These are phyloP conservation scores for Tenualosa thibaudeaui DNA, from an alignment of 2,797 vertebrate species.

Conservation along the genomic window DNA sequence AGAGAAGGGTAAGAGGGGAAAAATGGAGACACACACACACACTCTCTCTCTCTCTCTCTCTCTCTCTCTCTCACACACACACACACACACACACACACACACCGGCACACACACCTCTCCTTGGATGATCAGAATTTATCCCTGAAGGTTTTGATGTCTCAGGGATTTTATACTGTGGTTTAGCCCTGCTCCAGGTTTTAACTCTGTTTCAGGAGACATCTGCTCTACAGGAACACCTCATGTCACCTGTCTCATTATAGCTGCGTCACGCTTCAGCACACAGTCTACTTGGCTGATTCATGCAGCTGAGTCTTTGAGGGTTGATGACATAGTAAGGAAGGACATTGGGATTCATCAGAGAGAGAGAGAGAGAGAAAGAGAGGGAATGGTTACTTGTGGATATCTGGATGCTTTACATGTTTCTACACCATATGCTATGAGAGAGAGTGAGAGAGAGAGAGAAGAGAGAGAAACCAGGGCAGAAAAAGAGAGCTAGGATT, in stretches of 20 bases:
- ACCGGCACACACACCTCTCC: neutral
- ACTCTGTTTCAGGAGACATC: neutral
- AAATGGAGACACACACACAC: neutral
- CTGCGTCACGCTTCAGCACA: neutral
- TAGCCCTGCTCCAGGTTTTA: neutral
- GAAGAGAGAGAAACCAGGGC: neutral
- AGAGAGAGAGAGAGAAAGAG: slow-evolving; percentile 4
- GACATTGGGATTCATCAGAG: neutral
- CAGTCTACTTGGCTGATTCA: neutral
- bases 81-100: neutral
- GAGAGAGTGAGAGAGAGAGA: neutral
- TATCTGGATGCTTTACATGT: too few relatives aligned
- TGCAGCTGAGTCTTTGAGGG: neutral
- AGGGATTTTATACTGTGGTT: neutral
- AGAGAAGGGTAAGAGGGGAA: neutral
- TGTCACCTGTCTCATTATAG: neutral
- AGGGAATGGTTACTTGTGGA: neutral
- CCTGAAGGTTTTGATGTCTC: neutral
- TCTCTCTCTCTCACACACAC: neutral
- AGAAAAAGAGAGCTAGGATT: too few relatives aligned
- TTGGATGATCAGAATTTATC: neutral
- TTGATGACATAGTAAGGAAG: neutral
- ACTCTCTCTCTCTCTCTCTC: neutral
- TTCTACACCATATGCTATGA: neutral
- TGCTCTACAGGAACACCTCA: neutral